Evolutionary conservation across 2,113 vertebrate genomes (phyloP), one percentile per base, ranked within the genome.

Genomic region (Turnix velox): DNA sequence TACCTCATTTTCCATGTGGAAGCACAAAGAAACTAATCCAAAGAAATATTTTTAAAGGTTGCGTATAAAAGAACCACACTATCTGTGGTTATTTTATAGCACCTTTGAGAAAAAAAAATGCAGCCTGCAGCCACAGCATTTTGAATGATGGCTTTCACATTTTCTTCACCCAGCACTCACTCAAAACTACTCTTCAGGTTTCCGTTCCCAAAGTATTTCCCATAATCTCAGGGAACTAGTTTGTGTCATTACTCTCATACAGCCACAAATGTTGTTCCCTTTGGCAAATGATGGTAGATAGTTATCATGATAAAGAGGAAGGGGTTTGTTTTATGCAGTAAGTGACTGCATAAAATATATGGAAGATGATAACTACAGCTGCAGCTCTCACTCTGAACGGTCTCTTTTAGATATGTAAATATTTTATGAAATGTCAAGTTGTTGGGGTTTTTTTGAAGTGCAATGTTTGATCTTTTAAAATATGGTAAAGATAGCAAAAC

Each of bases 261-360:
- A 63, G 48, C 31, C 73, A 42, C 55, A 39, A 33, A 18, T 14
- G 30, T 30, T 52, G 6, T 14, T 42, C 4, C 18, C 13, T 6
- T 14, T n/a, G 59, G 46, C 61, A 86, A 73, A 39, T 52, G 28
- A 18, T 0, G 0, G 22, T 7, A 23, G 3, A 25, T 6, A 18
- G 20, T 9, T 75, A 20, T 59, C n/a, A 33, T 31, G 28, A 61
- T 33, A 23, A 68, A 76, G 61, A 42, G n/a, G 33, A 33, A 76
- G 37, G 14, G 22, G 11, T 67, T 87, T 0, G 0, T 43, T 68
- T 57, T 43, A 33, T 16, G 46, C 42, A 90, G 75, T 2, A 79
- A 84, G 88, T 6, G 33, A 31, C 59, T 67, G 43, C 59, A 46
- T 42, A 30, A 88, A 88, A 69, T 65, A 28, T 2, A 54, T 6